Base-by-base conservation (phyloP, 2,888 invertebrate genomes). In the Leptinotarsa tumamoca region DNA sequence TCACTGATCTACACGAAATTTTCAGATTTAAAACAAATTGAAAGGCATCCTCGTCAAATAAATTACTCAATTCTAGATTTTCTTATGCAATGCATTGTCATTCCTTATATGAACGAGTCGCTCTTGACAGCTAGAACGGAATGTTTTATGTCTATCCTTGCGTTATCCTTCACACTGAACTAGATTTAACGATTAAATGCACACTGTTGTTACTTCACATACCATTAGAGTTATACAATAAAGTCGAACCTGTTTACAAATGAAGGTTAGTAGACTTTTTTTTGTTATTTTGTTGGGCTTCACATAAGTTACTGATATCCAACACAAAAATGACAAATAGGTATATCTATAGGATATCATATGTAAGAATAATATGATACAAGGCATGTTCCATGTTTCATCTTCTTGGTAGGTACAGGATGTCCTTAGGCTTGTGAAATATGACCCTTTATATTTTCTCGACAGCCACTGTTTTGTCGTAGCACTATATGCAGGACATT, bases 101-200 rank as follows among this genome's bases (percentile, higher is more conserved):
- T 33, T 61, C 27, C 27, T 14, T 61, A 23, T 33, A 63, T 10
- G 63, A 33, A 43, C 63, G 33, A 33, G 27, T 21, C n/a, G 63
- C 17, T 63, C 63, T 63, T 63, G 63, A 63, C 63, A 63, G 17
- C 63, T 27, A n/a, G 33, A 63, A 15, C 17, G 27, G 33, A 63
- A 63, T 63, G 33, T 63, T 18, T 58, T 33, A 63, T 33, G 15
- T n/a, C 33, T 63, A 33, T 63, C 63, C 63, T 63, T n/a, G 63
- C 33, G 3, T 63, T 27, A 63, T 63, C 63, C 63, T 63, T 63
- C 27, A 63, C 63, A 63, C 43, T 63, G 63, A 63, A 63, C 63
- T 63, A 63, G 33, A 63, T 63, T 63, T n/a, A 17, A 63, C 14
- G 63, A 43, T 63, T 63, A 33, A 13, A 63, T 63, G 43, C 43